Evolutionary conservation across 2,888 invertebrate species (phyloP), one percentile per base, ranked within the genome.

Genomic region (Callimorpha dominula): DNA sequence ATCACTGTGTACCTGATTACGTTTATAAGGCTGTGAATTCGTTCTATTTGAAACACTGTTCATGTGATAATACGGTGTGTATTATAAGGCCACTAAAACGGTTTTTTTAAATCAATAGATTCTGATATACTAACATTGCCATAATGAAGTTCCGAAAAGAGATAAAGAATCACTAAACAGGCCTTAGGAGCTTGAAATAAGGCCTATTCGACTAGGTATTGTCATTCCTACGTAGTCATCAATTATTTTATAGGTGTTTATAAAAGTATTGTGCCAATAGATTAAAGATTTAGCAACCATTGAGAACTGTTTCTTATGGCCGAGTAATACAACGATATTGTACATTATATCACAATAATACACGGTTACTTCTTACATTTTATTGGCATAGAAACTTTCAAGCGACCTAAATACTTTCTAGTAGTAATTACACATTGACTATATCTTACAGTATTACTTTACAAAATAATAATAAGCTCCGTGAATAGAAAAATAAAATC

Each of bases 331-430:
- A 76, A 74, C 81, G 78, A 83, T 81, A 31, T 31, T 31, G 31
- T 31, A 31, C 79, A 82, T 80, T 75, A 75, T 62, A 68, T 74
- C 78, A 75, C 78, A 90, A 89, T 87, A 86, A 89, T 85, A 90
- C 86, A 86, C 89, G 74, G 76, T 81, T 85, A 73, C 78, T 87
- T 86, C 84, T 88, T 89, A 89, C 77, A 88, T 84, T 93, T 93
- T 93, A 94, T 93, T 93, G 86, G 92, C 93, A 93, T 93, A 93
- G 88, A 94, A 93, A 93, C 86, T 90, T 91, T 75, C 90, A 93
- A 94, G 94, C 94, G 86, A 89, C 87, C 91, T 92, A 92, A 85
- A 85, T 86, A 88, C 84, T 81, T 60, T 86, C 86, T 89, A 91
- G 88, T 87, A 90, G 74, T 82, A 90, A 90, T 91, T 91, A 92